phyloP scores from a whole-genome alignment of 2,113 vertebrate genomes.

The Saimiri boliviensis region DNA sequence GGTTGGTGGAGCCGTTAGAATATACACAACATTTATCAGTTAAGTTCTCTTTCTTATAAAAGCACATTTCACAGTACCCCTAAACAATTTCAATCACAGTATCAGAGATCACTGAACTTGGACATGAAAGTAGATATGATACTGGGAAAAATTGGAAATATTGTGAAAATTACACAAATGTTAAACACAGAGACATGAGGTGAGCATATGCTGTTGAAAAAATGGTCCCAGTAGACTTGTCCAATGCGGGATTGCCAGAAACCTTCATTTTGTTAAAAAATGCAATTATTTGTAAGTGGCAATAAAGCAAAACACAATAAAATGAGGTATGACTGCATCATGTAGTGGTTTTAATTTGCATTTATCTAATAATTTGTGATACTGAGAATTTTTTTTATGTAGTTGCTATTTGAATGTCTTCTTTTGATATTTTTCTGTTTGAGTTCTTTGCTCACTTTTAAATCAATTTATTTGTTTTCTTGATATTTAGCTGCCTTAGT shows the following conservation, averaged over 20 bases:
- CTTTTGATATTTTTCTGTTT: neutral
- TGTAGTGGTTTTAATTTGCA: neutral
- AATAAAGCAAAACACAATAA: neutral
- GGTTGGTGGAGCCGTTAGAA: neutral
- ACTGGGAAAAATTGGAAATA: neutral
- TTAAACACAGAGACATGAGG: neutral
- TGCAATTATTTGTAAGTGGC: neutral
- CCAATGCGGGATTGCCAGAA: neutral
- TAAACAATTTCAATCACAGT: neutral
- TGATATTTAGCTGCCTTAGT: neutral
- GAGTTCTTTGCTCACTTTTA: neutral
- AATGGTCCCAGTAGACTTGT: neutral
- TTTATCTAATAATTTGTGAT: neutral
- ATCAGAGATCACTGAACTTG: neutral
- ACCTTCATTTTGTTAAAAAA: neutral
- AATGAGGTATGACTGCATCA: neutral
- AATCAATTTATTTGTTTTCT: neutral
- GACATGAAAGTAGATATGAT: neutral
- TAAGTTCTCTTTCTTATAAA: neutral
- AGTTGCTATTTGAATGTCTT: neutral
- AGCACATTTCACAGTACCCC: neutral
- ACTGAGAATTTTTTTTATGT: neutral
- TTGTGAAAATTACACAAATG: neutral
- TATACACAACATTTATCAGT: neutral
- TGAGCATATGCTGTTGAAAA: neutral